Percentiles rank a stretch among this genome's conserved stretches.
Conservation (phyloP, 2,888 invertebrate species). For the Electrophaes corylata region DNA sequence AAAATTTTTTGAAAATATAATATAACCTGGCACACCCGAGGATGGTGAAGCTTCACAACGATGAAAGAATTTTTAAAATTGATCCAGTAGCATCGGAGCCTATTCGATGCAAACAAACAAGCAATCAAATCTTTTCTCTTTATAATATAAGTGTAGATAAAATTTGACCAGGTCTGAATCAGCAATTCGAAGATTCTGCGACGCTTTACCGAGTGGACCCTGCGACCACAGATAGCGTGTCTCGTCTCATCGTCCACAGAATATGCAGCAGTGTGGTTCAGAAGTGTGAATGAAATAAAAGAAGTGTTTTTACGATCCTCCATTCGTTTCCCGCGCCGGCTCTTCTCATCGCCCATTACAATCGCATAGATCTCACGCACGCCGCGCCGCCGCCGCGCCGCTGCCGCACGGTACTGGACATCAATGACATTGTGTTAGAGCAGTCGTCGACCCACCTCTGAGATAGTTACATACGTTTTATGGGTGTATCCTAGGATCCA, state of each 20-base stretch:
- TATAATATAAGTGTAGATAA: too few species aligned
- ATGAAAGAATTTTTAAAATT: too few species aligned
- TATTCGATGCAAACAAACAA: too few species aligned
- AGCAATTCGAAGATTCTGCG: background rate
- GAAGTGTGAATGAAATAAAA: constrained; percentile 33
- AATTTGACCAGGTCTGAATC: too few species aligned
- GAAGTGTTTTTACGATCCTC: constrained; percentile 22
- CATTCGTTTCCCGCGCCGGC: constrained; percentile 22
- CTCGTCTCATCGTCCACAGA: constrained; percentile 2
- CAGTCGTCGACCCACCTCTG: background rate
- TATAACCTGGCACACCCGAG: too few species aligned
- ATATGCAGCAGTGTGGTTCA: background rate
- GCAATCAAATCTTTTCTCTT: too few species aligned
- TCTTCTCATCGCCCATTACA: constrained; percentile 31
- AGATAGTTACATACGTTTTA: background rate
- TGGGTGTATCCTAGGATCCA: background rate
- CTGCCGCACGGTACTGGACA: background rate
- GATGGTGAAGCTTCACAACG: too few species aligned
- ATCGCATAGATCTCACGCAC: constrained; percentile 23
- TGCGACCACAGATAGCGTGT: background rate
- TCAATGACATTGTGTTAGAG: constrained; percentile 7
- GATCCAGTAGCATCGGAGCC: too few species aligned
- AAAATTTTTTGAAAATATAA: too few species aligned
- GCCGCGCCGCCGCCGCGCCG: constrained; percentile 6
- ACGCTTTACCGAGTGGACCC: background rate